phyloP scores from a whole-genome alignment of 2,113 vertebrate species.

The Ardeotis arabs region DNA sequence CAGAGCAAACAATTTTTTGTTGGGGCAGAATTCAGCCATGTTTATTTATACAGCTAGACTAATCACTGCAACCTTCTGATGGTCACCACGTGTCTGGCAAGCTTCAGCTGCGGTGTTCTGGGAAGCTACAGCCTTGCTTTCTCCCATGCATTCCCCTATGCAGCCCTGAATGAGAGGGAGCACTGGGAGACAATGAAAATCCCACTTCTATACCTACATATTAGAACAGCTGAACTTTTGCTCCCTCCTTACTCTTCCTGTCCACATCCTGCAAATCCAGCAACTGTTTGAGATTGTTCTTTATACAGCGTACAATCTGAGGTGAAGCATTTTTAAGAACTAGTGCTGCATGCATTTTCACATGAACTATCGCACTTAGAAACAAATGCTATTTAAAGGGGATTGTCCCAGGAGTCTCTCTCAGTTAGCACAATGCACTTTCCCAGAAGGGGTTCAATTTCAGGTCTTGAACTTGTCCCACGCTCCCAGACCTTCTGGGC shows the following conservation, averaged over 20 bases:
- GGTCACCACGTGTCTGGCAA: constrained; percentile 59
- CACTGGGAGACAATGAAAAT: neutral
- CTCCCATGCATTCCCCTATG: constrained; percentile 33
- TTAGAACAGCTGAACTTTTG: constrained; percentile 26
- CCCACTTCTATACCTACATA: neutral
- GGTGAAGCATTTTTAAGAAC: constrained; percentile 29
- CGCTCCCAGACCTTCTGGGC: constrained; percentile 44
- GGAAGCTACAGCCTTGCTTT: constrained; percentile 40
- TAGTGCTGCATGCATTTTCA: constrained; percentile 44
- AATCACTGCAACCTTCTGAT: constrained; percentile 59
- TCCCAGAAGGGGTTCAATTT: constrained; percentile 60
- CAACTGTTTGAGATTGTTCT: neutral
- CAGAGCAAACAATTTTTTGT: constrained; percentile 12
- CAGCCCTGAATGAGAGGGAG: neutral
- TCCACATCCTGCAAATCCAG: constrained; percentile 20
- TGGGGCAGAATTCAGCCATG: constrained; percentile 18
- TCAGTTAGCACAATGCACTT: constrained; percentile 50
- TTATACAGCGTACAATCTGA: neutral
- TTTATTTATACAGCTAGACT: constrained; percentile 56
- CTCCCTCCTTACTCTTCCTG: constrained; percentile 14
- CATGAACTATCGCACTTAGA: constrained; percentile 65
- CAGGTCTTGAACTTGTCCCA: constrained; percentile 64
- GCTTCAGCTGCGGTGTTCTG: constrained; percentile 40
- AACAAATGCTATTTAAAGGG: constrained; percentile 66
- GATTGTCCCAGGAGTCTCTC: constrained; percentile 60